phyloP scores from a whole-genome alignment of 92 coral and sea anemone genomes.

The Anthopleura xanthogrammica region DNA sequence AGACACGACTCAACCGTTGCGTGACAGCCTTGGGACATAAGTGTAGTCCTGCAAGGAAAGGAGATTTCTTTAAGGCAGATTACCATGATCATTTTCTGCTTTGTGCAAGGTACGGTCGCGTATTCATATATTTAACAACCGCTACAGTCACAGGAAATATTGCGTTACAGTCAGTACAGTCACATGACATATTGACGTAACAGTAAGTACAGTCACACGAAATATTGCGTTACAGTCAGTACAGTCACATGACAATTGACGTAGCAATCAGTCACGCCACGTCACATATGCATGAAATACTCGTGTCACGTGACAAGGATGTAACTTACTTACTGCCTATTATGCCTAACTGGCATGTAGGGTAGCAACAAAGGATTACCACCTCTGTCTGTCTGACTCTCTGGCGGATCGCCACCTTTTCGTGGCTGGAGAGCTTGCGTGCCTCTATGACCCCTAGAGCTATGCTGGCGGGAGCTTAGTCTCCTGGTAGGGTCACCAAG shows the following conservation, averaged over 20 bases:
- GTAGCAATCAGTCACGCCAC: too few species aligned
- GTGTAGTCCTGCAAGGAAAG: background rate
- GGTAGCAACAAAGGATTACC: too few species aligned
- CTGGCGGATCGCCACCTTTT: too few species aligned
- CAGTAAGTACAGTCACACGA: background rate
- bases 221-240: background rate
- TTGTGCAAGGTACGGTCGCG: slow-evolving; percentile 51
- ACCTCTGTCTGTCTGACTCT: too few species aligned
- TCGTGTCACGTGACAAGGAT: too few species aligned
- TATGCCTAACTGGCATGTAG: too few species aligned
- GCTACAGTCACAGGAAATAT: background rate
- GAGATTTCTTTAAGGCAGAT: slow-evolving; percentile 21
- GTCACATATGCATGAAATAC: too few species aligned
- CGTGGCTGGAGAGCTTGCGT: too few species aligned
- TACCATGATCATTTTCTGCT: slow-evolving; percentile 54
- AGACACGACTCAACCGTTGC: slow-evolving; percentile 54
- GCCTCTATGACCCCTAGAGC: too few species aligned
- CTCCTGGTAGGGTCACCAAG: too few species aligned
- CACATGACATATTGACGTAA: background rate
- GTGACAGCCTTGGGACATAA: slow-evolving; percentile 16
- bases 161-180: background rate
- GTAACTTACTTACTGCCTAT: too few species aligned
- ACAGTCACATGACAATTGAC: background rate
- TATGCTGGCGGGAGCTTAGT: too few species aligned
- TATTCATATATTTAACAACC: background rate